A percentile compares a stretch with the other conserved stretches of the same genome.
Conservation (phyloP, 2,888 invertebrate genomes). For the Ophraella communa region DNA sequence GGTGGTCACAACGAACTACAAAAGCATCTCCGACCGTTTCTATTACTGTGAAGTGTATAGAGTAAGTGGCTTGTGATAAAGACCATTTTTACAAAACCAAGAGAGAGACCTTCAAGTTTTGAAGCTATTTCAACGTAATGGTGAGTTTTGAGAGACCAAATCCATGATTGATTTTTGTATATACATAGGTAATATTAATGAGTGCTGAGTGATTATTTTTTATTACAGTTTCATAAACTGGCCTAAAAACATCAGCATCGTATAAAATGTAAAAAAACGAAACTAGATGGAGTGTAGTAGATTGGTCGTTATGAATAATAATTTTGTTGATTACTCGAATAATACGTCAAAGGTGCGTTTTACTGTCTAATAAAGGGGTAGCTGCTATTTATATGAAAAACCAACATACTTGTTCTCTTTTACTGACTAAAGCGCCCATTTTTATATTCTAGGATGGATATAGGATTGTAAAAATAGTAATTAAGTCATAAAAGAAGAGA, state of each 20-base stretch:
- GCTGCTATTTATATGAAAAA: conserved; percentile 10
- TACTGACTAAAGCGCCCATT: background rate
- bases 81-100: too few relatives aligned
- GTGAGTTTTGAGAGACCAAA: too few relatives aligned
- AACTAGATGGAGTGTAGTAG: conserved; percentile 25
- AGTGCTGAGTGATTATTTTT: background rate
- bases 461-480: background rate
- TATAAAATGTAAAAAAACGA: conserved; percentile 22
- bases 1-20: too few relatives aligned
- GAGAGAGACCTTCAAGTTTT: too few relatives aligned
- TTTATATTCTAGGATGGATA: conserved; percentile 11
- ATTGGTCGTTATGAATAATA: conserved; percentile 28
- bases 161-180: too few relatives aligned
- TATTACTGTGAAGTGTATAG: too few relatives aligned
- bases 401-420: background rate
- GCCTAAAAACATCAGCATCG: conserved; percentile 9
- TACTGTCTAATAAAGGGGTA: conserved; percentile 22
- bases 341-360: conserved; percentile 28
- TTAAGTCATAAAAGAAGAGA: background rate
- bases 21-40: too few relatives aligned
- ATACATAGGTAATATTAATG: background rate
- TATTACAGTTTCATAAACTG: background rate
- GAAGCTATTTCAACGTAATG: too few relatives aligned
- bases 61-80: too few relatives aligned
- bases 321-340: conserved; percentile 24